Evolutionary conservation across 2,113 vertebrate species (phyloP).

Genomic region (Thymallus thymallus): DNA sequence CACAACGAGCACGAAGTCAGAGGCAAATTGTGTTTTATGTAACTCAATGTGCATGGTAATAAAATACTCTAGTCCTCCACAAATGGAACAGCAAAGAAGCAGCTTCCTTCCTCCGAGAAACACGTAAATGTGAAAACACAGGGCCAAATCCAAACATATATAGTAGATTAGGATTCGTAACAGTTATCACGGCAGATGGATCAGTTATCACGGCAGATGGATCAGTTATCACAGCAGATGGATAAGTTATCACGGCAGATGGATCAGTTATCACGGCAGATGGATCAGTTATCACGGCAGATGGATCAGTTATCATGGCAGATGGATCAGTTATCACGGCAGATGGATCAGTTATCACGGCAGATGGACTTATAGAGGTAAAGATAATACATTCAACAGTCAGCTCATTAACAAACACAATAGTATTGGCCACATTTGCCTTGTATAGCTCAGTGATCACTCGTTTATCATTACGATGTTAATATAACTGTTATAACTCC

Average conservation of each 20-base stretch:
- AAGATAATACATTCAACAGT: conserved; percentile 39
- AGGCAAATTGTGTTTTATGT: conserved; percentile 65
- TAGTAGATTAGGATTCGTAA: background rate
- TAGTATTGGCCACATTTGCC: conserved; percentile 57
- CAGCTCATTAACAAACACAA: conserved; percentile 36
- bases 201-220: no score
- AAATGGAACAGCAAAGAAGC: conserved; percentile 70
- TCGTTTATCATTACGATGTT: background rate
- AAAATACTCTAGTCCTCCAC: conserved; percentile 51
- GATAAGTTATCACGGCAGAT: no score
- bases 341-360: conserved; percentile 10
- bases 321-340: background rate
- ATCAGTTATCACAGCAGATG: no score
- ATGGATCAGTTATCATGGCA: no score
- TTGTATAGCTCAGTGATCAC: conserved; percentile 68
- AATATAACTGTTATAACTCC: background rate
- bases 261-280: no score
- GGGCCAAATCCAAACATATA: background rate
- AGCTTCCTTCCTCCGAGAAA: conserved; percentile 67
- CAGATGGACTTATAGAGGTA: conserved; percentile 14
- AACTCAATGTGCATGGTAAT: conserved; percentile 60
- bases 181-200: background rate
- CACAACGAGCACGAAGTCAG: conserved; percentile 47
- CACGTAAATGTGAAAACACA: background rate
- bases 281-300: no score